Conservation (phyloP, 2,797 vertebrate genomes). For the Tapirus indicus region DNA sequence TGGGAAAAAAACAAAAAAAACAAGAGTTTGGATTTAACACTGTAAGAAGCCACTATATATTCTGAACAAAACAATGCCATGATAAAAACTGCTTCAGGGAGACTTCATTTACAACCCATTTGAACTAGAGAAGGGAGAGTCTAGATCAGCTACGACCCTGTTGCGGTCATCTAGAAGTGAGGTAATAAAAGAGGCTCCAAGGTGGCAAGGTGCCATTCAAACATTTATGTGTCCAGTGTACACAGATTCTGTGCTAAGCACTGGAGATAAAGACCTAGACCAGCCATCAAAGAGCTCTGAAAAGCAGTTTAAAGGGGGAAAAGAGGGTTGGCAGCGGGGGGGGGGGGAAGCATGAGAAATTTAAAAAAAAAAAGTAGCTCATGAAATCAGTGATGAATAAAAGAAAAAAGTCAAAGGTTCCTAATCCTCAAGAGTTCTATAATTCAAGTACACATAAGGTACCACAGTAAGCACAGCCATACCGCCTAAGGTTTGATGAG, state of each 20-base stretch:
- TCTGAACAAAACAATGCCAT: slow-evolving; percentile 7
- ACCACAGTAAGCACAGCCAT: background rate
- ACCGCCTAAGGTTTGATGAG: background rate
- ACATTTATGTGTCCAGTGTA: background rate
- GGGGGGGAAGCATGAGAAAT: background rate
- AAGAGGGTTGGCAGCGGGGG: no score
- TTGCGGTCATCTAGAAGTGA: background rate
- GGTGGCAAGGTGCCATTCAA: background rate
- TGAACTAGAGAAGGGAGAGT: background rate
- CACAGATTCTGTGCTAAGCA: background rate
- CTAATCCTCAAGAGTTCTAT: background rate
- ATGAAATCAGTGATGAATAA: slow-evolving; percentile 26
- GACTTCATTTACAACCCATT: background rate
- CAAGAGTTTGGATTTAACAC: background rate
- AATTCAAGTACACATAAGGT: background rate
- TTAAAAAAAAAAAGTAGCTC: slow-evolving; percentile 2
- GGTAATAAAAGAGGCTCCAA: background rate
- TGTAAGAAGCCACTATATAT: background rate
- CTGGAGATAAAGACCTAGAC: background rate
- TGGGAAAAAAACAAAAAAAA: no score
- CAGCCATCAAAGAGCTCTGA: background rate
- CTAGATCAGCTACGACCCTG: background rate
- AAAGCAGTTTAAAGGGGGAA: background rate
- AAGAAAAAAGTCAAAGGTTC: background rate
- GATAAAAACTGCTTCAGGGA: background rate